Base-by-base conservation (phyloP, 2,888 invertebrate species). In the Troilus luridus region DNA sequence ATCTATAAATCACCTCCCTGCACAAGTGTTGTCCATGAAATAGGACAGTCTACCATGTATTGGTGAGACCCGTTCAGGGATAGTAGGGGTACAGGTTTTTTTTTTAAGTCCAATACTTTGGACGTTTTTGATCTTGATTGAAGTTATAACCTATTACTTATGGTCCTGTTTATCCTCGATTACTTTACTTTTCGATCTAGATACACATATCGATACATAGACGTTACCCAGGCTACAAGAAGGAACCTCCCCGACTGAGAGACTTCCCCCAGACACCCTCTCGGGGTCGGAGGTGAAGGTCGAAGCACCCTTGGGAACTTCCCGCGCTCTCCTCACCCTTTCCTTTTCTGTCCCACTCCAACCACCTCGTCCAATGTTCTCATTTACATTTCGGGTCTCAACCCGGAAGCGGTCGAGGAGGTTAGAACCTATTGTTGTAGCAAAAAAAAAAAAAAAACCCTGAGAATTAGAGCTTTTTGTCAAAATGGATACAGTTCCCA, bases 231-330 rank as follows among this genome's bases (percentile, higher is more conserved):
- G 72, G 17, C 72, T 24, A n/a, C 5, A 11, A 1, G 64, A 19
- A 6, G 6, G 8, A 19, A 6, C 1, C 12, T 62, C 19, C 21
- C n/a, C n/a, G 64, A 14, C 11, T 11, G 41, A 41, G 27, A 17
- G 17, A 24, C 27, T 41, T 77, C 72, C 72, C 72, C 72, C 72
- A 77, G 72, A 77, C 72, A 41, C 17, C 14, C 17, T 6, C 8
- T 0, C 11, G 85, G 54, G 56, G 85, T 85, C 85, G 85, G 85
- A 58, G 85, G 85, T 85, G 56, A 85, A 85, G 85, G 85, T 85
- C 54, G 85, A 41, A n/a, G 56, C 27, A 56, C 85, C 85, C 85
- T 85, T 85, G 85, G 85, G 85, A 85, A 85, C 56, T 85, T 56
- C 85, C 72, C 72, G 72, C 56, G 85, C 56, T 56, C 85, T 41